phyloP scores from a whole-genome alignment of 2,797 vertebrate species.

The Crax fasciolata region DNA sequence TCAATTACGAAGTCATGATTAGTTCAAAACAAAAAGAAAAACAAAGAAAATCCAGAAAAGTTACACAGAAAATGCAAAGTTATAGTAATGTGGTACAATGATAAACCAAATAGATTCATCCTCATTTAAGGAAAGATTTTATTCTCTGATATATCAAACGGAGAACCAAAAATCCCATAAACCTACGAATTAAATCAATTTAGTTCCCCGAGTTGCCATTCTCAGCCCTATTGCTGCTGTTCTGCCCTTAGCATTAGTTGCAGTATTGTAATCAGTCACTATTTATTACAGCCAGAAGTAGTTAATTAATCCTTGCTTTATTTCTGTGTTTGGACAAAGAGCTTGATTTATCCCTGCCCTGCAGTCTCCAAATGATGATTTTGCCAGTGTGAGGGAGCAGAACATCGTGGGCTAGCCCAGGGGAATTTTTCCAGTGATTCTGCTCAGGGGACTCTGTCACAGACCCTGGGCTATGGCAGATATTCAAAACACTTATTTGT shows the following conservation, averaged over 20 bases:
- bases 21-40: background rate
- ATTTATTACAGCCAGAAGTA: constrained; percentile 39
- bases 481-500: background rate
- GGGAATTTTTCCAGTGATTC: background rate
- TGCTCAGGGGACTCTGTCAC: background rate
- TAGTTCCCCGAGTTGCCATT: background rate
- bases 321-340: constrained; percentile 37
- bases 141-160: background rate
- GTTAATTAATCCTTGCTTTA: constrained; percentile 63
- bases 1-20: background rate
- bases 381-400: background rate
- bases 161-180: constrained; percentile 20
- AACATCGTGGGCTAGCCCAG: background rate
- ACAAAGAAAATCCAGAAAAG: constrained; percentile 14
- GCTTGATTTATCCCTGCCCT: background rate
- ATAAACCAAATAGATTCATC: constrained; percentile 40
- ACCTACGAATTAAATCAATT: constrained; percentile 57
- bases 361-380: constrained; percentile 6
- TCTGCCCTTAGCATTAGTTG: background rate
- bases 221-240: background rate
- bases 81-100: background rate
- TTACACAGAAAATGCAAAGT: constrained; percentile 8
- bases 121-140: constrained; percentile 28
- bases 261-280: background rate
- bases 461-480: background rate